Evolutionary conservation across 2,113 vertebrate genomes (phyloP).

Genomic region (Oxygymnocypris stewartii): DNA sequence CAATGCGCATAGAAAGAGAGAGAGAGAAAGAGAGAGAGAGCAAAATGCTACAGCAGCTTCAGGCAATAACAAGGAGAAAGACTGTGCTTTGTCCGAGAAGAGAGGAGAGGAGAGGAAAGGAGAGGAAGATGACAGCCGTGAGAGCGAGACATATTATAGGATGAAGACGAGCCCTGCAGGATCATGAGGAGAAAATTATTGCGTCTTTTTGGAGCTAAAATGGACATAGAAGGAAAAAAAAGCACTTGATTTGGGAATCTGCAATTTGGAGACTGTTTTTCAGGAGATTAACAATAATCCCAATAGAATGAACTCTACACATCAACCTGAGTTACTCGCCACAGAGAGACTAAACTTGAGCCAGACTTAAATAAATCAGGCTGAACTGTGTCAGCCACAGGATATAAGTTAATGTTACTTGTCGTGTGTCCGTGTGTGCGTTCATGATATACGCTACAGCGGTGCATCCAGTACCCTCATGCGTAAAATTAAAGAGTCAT

Average conservation of each 20-base stretch:
- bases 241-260: slow-evolving; percentile 8
- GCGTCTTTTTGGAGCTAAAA: neutral
- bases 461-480: slow-evolving; percentile 38
- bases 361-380: slow-evolving; percentile 38
- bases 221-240: neutral
- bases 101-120: slow-evolving; percentile 16
- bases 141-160: slow-evolving; percentile 26
- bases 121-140: slow-evolving; percentile 18
- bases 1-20: slow-evolving; percentile 46
- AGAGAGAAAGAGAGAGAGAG: slow-evolving; percentile 41
- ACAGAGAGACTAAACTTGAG: slow-evolving; percentile 28
- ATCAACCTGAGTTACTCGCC: neutral
- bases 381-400: slow-evolving; percentile 12
- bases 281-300: slow-evolving; percentile 25
- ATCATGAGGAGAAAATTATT: slow-evolving; percentile 21
- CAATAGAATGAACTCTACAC: slow-evolving; percentile 10
- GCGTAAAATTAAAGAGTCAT: slow-evolving; percentile 54
- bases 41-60: slow-evolving; percentile 34
- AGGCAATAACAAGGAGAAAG: slow-evolving; percentile 51
- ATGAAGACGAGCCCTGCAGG: slow-evolving; percentile 21
- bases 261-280: slow-evolving; percentile 18
- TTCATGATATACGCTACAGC: slow-evolving; percentile 39
- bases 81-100: slow-evolving; percentile 25
- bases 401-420: slow-evolving; percentile 42
- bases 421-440: slow-evolving; percentile 29